Percentiles rank a stretch among this genome's conserved stretches.
Conservation (phyloP, 2,797 vertebrate genomes). For the Sebastes kiyomatsui region DNA sequence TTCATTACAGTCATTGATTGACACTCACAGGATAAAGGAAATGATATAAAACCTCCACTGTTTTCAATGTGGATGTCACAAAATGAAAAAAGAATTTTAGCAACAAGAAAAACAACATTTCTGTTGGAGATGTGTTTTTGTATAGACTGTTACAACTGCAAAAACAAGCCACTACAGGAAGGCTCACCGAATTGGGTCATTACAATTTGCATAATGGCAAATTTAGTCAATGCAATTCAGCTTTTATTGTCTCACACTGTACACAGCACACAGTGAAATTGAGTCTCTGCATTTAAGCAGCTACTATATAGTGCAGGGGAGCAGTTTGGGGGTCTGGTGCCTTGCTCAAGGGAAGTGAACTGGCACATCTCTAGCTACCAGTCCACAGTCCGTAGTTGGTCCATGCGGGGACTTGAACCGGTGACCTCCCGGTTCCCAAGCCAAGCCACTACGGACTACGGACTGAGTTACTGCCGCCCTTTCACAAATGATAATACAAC, state of each 20-base stretch:
- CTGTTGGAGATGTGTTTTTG: not conserved
- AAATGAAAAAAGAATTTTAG: rapidly evolving
- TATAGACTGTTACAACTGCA: not conserved
- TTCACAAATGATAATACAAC: not conserved
- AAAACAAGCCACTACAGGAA: not conserved
- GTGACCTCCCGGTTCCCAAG: too few relatives aligned
- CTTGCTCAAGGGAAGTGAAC: too few relatives aligned
- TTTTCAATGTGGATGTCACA: not conserved
- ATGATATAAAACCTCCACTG: not conserved
- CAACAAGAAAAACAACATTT: not conserved
- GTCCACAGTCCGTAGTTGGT: not conserved
- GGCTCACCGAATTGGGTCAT: not conserved
- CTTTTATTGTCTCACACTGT: too few relatives aligned
- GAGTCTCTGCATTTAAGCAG: too few relatives aligned
- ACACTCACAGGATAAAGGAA: not conserved
- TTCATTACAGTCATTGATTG: not conserved
- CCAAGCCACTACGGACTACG: too few relatives aligned
- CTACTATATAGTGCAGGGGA: too few relatives aligned
- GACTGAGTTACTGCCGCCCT: not conserved
- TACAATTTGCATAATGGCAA: not conserved
- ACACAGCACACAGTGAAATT: too few relatives aligned
- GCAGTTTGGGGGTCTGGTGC: too few relatives aligned
- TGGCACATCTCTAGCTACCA: not conserved
- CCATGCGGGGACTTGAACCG: too few relatives aligned
- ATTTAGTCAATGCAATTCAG: too few relatives aligned